Conservation (phyloP, 92 coral and sea anemone species). For the Palythoa grandis region DNA sequence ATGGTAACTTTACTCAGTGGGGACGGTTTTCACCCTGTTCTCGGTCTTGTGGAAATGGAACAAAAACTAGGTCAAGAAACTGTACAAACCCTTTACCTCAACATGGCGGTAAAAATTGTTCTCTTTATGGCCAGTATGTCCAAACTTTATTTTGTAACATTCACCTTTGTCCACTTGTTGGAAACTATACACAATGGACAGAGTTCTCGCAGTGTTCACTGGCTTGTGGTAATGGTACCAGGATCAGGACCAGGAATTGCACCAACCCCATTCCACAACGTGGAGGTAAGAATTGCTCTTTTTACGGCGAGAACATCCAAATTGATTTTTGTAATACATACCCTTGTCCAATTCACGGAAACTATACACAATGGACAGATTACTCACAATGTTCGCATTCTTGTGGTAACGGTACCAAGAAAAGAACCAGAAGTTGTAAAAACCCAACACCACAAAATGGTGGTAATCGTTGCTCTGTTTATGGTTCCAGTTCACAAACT, state of each 20-base stretch:
- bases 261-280: conserved; percentile 71
- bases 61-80: conserved; percentile 58
- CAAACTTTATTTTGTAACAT: conserved; percentile 64
- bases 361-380: conserved; percentile 61
- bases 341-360: conserved; percentile 78
- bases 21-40: conserved; percentile 68
- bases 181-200: conserved; percentile 71
- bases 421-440: conserved; percentile 61
- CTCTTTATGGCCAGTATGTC: conserved; percentile 55
- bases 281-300: conserved; percentile 75
- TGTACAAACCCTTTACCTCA: conserved; percentile 76
- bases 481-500: conserved; percentile 34
- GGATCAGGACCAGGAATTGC: conserved; percentile 64
- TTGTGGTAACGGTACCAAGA: conserved; percentile 64
- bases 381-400: conserved; percentile 61
- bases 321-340: conserved; percentile 53
- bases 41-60: conserved; percentile 75
- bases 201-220: conserved; percentile 62
- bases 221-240: conserved; percentile 70
- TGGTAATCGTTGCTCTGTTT: conserved; percentile 59
- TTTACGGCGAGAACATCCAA: conserved; percentile 52
- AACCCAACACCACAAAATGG: conserved; percentile 70
- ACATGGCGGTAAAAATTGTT: conserved; percentile 71
- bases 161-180: conserved; percentile 74
- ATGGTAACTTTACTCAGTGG: conserved; percentile 79